A percentile compares a stretch with the other conserved stretches of the same genome.
Conservation (phyloP, 2,888 invertebrate species). For the Cremastinae sp. region DNA sequence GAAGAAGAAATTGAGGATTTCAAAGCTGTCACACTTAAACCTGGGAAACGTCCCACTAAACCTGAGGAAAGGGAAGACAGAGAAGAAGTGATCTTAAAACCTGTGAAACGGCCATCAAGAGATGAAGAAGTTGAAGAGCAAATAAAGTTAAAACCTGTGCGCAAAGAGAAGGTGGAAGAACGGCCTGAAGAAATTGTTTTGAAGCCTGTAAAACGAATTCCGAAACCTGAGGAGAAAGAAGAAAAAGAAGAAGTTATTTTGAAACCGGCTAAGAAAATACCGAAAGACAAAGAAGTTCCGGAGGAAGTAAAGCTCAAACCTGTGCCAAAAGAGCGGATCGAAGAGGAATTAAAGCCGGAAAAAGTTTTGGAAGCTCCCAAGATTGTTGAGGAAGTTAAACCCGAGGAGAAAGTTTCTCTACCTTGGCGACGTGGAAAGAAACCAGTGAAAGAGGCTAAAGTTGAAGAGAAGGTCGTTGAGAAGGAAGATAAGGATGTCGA, state of each 20-base stretch:
- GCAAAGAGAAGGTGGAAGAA: slow-evolving; percentile 67
- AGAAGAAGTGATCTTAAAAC: slow-evolving; percentile 69
- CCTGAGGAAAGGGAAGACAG: slow-evolving; percentile 69
- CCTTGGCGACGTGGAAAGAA: slow-evolving; percentile 47
- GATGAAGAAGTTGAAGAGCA: slow-evolving; percentile 70
- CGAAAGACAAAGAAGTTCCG: slow-evolving; percentile 76
- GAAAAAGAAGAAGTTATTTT: slow-evolving; percentile 64
- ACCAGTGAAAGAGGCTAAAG: slow-evolving; percentile 24
- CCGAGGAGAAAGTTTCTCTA: slow-evolving; percentile 47
- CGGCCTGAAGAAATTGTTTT: slow-evolving; percentile 63
- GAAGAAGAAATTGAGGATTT: slow-evolving; percentile 68
- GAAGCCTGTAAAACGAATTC: slow-evolving; percentile 68
- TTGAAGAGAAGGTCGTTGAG: slow-evolving; percentile 42
- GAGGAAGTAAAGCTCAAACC: slow-evolving; percentile 77
- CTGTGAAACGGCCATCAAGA: slow-evolving; percentile 67
- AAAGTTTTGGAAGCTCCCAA: slow-evolving; percentile 47
- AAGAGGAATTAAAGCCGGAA: slow-evolving; percentile 52
- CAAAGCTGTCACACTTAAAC: slow-evolving; percentile 64
- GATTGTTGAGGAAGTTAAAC: slow-evolving; percentile 34
- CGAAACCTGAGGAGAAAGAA: slow-evolving; percentile 67
- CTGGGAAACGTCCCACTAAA: slow-evolving; percentile 61
- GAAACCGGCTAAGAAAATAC: slow-evolving; percentile 61
- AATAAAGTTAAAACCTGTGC: slow-evolving; percentile 72
- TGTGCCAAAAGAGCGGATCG: slow-evolving; percentile 56
- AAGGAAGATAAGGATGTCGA: slow-evolving; percentile 45